Percentiles rank a stretch among this genome's conserved stretches.
Conservation (phyloP, 2,113 vertebrate genomes). For the Daubentonia madagascariensis region DNA sequence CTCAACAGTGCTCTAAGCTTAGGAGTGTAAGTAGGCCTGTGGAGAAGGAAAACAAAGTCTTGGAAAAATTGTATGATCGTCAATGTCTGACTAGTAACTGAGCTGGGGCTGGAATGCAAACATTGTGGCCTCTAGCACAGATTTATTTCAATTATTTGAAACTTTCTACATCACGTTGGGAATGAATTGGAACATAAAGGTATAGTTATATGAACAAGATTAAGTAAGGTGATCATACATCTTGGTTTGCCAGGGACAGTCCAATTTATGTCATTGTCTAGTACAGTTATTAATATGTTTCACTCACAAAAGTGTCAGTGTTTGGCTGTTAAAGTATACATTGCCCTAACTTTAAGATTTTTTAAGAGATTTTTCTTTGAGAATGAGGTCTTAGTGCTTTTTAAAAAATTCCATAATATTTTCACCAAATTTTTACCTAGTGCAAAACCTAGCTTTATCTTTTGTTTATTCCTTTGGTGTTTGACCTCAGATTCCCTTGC, state of each 20-base stretch:
- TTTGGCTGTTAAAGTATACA: background rate
- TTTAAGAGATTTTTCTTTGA: background rate
- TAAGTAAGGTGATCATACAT: background rate
- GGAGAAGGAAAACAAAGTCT: background rate
- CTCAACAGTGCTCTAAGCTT: background rate
- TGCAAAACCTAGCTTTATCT: background rate
- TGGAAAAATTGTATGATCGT: background rate
- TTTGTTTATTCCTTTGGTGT: background rate
- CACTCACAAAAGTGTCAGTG: background rate
- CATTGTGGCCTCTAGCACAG: background rate
- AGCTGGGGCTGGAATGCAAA: background rate
- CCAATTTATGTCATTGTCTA: background rate
- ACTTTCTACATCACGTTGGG: background rate
- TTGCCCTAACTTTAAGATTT: background rate
- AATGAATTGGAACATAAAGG: background rate
- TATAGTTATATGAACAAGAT: background rate
- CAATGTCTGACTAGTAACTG: background rate
- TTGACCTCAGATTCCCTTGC: background rate
- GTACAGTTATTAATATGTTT: constrained; percentile 8
- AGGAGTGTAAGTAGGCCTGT: background rate
- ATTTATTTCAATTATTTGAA: constrained; percentile 27
- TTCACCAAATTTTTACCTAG: background rate
- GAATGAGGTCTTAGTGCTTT: background rate
- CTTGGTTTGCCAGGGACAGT: background rate
- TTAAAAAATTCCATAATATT: background rate